A percentile compares a stretch with the other conserved stretches of the same genome.
These are phyloP conservation scores for Orchestes rusci DNA, from an alignment of 2,888 invertebrate species.

Conservation along the genomic window DNA sequence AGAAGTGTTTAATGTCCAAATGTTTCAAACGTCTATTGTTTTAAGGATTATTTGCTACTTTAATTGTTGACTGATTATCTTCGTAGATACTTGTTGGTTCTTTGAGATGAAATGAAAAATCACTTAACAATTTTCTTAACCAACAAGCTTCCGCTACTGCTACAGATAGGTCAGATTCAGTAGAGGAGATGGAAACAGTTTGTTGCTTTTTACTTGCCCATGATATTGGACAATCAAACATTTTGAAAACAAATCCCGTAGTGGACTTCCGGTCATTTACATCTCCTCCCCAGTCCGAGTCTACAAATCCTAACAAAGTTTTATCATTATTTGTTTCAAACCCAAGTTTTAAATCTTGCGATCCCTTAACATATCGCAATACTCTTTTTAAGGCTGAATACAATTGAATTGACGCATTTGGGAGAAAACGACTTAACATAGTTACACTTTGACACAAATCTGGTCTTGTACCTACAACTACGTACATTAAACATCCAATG, in stretches of 20 bases:
- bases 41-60: slow-evolving; percentile 16
- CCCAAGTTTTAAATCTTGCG: slow-evolving; percentile 4
- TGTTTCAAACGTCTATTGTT: slow-evolving; percentile 19
- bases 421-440: slow-evolving; percentile 8
- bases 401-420: slow-evolving; percentile 2
- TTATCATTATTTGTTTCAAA: slow-evolving; percentile 2
- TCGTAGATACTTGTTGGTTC: slow-evolving; percentile 1
- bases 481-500: slow-evolving; percentile 25
- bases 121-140: slow-evolving; percentile 23
- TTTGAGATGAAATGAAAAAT: slow-evolving; percentile 6
- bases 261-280: slow-evolving; percentile 13
- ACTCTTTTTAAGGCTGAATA: slow-evolving; percentile 15
- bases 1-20: slow-evolving; percentile 18
- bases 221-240: slow-evolving; percentile 28
- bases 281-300: slow-evolving; percentile 10
- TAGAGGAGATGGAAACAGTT: slow-evolving; percentile 18
- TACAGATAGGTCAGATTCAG: slow-evolving; percentile 29
- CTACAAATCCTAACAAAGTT: slow-evolving; percentile 2
- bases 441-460: slow-evolving; percentile 18
- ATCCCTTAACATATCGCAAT: slow-evolving; percentile 6
- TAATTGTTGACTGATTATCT: slow-evolving; percentile 5
- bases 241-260: slow-evolving; percentile 30
- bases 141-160: slow-evolving; percentile 32
- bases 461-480: slow-evolving; percentile 20
- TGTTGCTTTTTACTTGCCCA: slow-evolving; percentile 35